Conservation (phyloP, 2,113 vertebrate species). For the Otolemur garnettii region DNA sequence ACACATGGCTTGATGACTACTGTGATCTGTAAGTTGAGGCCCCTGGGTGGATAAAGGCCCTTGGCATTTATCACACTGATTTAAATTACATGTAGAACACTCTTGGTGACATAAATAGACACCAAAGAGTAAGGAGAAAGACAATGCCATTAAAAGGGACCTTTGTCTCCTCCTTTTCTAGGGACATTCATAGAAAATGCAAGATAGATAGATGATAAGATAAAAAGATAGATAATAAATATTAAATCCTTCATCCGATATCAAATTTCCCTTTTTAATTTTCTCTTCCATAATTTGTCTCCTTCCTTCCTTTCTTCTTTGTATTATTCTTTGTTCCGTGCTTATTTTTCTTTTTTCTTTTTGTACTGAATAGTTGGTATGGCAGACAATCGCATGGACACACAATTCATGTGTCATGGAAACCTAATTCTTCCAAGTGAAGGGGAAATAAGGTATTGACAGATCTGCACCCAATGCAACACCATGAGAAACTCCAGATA, state of each 20-base stretch:
- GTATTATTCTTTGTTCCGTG: neutral
- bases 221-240: neutral
- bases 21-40: neutral
- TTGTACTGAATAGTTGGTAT: neutral
- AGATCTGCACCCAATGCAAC: neutral
- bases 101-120: conserved; percentile 1
- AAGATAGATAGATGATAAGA: neutral
- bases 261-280: neutral
- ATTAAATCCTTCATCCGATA: neutral
- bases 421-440: conserved; percentile 3
- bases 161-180: neutral
- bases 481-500: conserved; percentile 49
- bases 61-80: neutral
- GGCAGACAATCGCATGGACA: too few species aligned
- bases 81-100: neutral
- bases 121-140: neutral
- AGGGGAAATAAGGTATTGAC: conserved; percentile 21
- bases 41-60: neutral
- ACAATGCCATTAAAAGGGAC: neutral
- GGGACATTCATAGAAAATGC: neutral
- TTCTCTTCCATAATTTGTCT: neutral
- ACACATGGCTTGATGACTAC: neutral
- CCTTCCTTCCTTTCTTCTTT: neutral
- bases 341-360: neutral
- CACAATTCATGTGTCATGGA: neutral